phyloP scores from a whole-genome alignment of 1,140 invertebrate species.

The Palaemon carinicauda region DNA sequence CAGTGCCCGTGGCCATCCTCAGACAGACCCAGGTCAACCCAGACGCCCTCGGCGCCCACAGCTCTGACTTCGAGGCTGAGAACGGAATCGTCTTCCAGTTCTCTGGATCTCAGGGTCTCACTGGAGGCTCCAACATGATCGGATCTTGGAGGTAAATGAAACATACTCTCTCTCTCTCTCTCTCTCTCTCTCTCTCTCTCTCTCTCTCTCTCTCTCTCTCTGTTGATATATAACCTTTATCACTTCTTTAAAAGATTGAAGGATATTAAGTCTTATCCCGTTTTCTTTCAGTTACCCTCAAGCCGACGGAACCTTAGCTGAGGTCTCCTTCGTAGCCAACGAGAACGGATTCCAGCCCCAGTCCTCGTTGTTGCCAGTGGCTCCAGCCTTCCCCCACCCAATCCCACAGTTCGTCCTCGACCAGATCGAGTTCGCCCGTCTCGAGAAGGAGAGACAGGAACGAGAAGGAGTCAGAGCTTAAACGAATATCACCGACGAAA shows the following conservation, averaged over 20 bases:
- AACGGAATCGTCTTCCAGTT: conserved; percentile 3
- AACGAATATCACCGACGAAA: too few species aligned
- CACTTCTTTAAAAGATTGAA: too few species aligned
- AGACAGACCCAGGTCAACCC: neutral
- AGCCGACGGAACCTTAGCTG: neutral
- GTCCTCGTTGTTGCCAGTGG: neutral
- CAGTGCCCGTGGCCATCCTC: neutral
- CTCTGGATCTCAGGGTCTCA: neutral
- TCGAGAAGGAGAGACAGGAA: neutral
- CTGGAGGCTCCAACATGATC: neutral
- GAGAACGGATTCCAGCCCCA: neutral
- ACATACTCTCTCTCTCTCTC: too few species aligned
- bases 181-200: too few species aligned
- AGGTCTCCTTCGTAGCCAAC: neutral
- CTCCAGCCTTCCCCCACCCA: neutral
- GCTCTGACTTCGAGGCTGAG: neutral
- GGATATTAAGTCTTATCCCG: neutral
- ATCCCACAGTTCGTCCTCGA: conserved; percentile 4
- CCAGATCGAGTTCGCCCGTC: neutral
- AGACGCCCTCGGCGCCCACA: neutral
- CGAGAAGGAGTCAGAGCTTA: neutral
- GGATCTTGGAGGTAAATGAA: neutral
- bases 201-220: too few species aligned
- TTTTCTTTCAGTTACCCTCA: neutral
- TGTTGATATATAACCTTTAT: too few species aligned